These are phyloP conservation scores for Chaetodon trifascialis DNA, from an alignment of 2,113 vertebrate species.

Conservation along the genomic window DNA sequence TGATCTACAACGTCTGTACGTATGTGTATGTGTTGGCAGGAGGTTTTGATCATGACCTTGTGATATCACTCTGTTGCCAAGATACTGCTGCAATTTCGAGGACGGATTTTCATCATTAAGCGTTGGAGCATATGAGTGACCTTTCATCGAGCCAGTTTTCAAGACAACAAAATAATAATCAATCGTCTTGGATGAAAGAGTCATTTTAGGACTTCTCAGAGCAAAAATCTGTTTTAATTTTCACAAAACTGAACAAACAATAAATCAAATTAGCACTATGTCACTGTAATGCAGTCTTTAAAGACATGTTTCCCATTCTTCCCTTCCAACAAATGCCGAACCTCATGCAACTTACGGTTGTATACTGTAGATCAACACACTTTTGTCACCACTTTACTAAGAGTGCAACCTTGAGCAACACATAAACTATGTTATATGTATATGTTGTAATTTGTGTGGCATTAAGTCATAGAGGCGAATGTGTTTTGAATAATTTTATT, in stretches of 20 bases:
- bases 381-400: neutral
- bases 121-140: constrained; percentile 10
- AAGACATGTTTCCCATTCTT: neutral
- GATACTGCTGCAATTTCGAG: constrained; percentile 42
- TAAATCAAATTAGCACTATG: neutral
- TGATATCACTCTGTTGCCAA: constrained; percentile 65
- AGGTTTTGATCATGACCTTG: constrained; percentile 77
- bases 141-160: constrained; percentile 31
- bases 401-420: no score
- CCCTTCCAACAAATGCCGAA: neutral
- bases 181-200: neutral
- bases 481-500: no score
- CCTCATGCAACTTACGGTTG: neutral
- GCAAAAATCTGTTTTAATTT: neutral
- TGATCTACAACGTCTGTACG: constrained; percentile 44
- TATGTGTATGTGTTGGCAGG: constrained; percentile 20
- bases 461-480: no score
- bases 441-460: no score
- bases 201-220: constrained; percentile 1
- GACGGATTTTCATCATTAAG: constrained; percentile 42
- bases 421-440: no score
- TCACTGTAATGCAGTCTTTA: neutral
- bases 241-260: neutral
- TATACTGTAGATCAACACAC: constrained; percentile 5
- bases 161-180: constrained; percentile 14